phyloP scores from a whole-genome alignment of 1,140 invertebrate genomes.

The Anadara kagoshimensis region DNA sequence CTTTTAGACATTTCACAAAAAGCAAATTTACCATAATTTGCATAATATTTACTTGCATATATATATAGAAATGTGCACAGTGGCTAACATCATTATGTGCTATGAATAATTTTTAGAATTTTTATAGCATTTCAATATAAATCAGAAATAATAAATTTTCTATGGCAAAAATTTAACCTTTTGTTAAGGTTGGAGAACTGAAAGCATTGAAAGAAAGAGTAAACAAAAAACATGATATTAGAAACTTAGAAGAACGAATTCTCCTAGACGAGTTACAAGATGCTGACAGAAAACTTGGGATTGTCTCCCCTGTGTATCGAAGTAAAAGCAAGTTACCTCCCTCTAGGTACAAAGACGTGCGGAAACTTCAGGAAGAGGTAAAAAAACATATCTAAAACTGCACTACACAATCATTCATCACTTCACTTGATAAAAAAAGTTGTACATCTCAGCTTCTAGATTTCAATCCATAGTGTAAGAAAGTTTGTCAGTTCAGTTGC shows the following conservation, averaged over 20 bases:
- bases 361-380: conserved; percentile 55
- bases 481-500: too few relatives aligned
- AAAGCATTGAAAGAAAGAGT: conserved; percentile 44
- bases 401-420: neutral
- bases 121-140: too few relatives aligned
- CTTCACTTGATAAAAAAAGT: neutral
- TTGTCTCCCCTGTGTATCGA: neutral
- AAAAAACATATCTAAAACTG: conserved; percentile 1
- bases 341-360: conserved; percentile 50
- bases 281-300: conserved; percentile 32
- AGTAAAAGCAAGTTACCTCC: conserved; percentile 43
- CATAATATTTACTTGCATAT: too few relatives aligned
- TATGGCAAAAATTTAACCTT: neutral
- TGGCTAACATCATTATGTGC: too few relatives aligned
- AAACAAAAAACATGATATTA: conserved; percentile 48
- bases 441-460: too few relatives aligned
- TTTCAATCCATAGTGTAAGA: too few relatives aligned
- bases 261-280: conserved; percentile 53
- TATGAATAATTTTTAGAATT: too few relatives aligned
- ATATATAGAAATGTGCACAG: too few relatives aligned
- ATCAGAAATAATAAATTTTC: too few relatives aligned
- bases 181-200: conserved; percentile 38
- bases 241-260: conserved; percentile 56
- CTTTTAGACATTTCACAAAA: too few relatives aligned
- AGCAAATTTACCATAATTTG: too few relatives aligned